Conservation (phyloP, 2,888 invertebrate genomes). For the Phania funesta region DNA sequence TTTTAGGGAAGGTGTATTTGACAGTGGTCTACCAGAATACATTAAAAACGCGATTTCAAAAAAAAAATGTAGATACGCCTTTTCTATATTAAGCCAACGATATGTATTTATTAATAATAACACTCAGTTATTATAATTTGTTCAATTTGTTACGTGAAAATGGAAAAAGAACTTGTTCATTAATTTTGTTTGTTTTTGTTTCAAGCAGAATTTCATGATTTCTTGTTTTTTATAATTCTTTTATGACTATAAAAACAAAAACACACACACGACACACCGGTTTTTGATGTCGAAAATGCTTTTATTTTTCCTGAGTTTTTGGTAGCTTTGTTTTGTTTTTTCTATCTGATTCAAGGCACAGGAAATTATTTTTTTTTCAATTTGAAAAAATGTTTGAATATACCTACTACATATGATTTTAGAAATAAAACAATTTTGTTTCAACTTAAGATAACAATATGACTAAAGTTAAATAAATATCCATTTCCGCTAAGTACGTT, state of each 20-base stretch:
- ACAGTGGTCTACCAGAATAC: too few species aligned
- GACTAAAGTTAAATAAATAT: constrained; percentile 27
- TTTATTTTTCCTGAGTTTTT: constrained; percentile 1
- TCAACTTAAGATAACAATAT: constrained; percentile 16
- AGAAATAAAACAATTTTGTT: constrained; percentile 10
- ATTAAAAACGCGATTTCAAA: too few species aligned
- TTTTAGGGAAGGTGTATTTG: too few species aligned
- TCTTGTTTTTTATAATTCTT: constrained; percentile 3
- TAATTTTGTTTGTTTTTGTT: constrained; percentile 42
- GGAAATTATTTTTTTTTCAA: constrained; percentile 46
- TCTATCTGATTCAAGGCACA: constrained; percentile 7
- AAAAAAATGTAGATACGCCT: too few species aligned
- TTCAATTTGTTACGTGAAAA: constrained; percentile 15
- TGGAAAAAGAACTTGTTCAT: neutral
- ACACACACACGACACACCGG: constrained; percentile 36
- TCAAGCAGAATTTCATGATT: constrained; percentile 3
- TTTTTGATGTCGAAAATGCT: constrained; percentile 43
- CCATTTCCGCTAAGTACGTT: constrained; percentile 36
- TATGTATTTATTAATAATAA: too few species aligned
- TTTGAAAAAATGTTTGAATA: neutral
- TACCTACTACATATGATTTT: constrained; percentile 24
- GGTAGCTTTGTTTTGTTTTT: neutral
- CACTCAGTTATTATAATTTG: neutral
- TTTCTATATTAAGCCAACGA: too few species aligned
- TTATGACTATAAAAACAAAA: constrained; percentile 53